Evolutionary conservation across 2,113 vertebrate genomes (phyloP).

Genomic region (Microcebus tavaratra): DNA sequence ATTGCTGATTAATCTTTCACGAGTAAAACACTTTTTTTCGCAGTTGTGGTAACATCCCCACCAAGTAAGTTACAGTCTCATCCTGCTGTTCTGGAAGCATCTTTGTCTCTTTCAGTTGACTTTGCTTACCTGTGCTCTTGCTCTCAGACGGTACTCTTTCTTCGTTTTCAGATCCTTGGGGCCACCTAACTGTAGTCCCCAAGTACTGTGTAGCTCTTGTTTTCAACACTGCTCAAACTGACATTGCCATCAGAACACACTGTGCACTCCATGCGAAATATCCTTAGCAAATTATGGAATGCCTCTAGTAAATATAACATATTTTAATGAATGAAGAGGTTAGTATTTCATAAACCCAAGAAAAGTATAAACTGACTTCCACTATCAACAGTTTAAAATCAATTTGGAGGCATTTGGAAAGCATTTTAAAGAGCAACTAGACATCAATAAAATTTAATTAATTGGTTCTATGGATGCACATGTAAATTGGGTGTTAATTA

Average conservation of each 20-base stretch:
- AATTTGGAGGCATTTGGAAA: slow-evolving; percentile 87
- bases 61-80: not conserved
- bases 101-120: not conserved
- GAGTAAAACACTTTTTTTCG: not conserved
- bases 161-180: not conserved
- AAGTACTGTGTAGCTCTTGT: too few species aligned
- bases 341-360: slow-evolving; percentile 75
- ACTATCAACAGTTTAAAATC: slow-evolving; percentile 86
- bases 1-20: not conserved
- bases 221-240: slow-evolving; percentile 1
- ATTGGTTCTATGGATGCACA: slow-evolving; percentile 87
- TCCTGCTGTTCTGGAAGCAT: not conserved
- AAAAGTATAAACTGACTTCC: slow-evolving; percentile 79
- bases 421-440: slow-evolving; percentile 88
- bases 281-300: slow-evolving; percentile 40
- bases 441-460: slow-evolving; percentile 92
- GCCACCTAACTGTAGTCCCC: not conserved
- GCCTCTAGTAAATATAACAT: slow-evolving; percentile 46
- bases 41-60: not conserved
- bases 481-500: slow-evolving; percentile 91
- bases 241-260: not conserved
- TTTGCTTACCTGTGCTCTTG: not conserved
- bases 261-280: not conserved
- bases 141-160: not conserved
- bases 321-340: slow-evolving; percentile 69